Base-by-base conservation (phyloP, 1,140 invertebrate genomes). In the Brachionus calyciflorus region DNA sequence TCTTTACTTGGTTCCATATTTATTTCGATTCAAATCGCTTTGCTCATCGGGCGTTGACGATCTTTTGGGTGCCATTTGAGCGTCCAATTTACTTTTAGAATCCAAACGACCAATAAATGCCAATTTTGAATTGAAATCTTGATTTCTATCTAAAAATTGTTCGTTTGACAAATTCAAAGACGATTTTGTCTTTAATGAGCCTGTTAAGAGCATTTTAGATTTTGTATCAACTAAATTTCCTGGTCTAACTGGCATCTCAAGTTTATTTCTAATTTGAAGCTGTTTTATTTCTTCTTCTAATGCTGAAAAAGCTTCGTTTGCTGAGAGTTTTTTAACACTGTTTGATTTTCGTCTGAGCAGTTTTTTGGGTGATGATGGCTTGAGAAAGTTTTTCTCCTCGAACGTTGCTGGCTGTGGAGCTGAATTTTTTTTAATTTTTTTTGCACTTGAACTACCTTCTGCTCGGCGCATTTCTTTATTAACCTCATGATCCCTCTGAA, bases 361-460 rank as follows among this genome's bases (percentile, higher is more conserved):
- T 28, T 55, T 9, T 12, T 65, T 65, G 19, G 40, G 33, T 41
- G 33, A 65, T 41, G 24, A 12, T 21, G 60, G 60, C 10, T 73
- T 73, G 26, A 73, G 69, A 55, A 73, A 73, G 26, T 73, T 73
- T 73, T 73, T 73, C 28, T 73, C 69, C 24, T 73, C 46, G 14
- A 73, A 73, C 3, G 69, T 73, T 33, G 46, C 51, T 55, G 51
- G 46, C n/a, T 73, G 46, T 1, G 53, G 17, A 12, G 6, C 53
- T 6, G 53, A 57, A 3, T 10, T 33, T 55, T 73, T 73, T 37
- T 55, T 55, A 21, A 73, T 12, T 37, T 73, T 55, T 73, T 49
- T 73, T 19, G 37, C 60, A 37, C 60, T 44, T 21, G 24, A 7
- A 65, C 37, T 60, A 19, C 55, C 60, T 24, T 65, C 69, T 19